Conservation (phyloP, 2,113 vertebrate genomes). For the Puntigrus tetrazona region DNA sequence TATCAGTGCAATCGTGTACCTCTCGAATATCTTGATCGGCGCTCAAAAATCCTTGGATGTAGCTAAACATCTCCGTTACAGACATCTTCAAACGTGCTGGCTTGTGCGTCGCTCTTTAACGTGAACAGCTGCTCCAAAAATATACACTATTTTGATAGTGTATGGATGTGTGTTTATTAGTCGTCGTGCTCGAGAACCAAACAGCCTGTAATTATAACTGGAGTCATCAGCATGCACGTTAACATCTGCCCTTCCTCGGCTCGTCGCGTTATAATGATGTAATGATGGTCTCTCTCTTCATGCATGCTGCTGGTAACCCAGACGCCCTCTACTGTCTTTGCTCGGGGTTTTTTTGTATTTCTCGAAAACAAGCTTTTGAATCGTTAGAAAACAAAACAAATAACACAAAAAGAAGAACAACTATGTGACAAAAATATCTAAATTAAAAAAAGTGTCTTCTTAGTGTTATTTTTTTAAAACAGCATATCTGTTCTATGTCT, state of each 20-base stretch:
- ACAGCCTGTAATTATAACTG: not conserved
- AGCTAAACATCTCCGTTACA: constrained; percentile 90
- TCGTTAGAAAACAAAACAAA: too few species aligned
- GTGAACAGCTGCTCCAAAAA: not conserved
- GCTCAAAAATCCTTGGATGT: constrained; percentile 86
- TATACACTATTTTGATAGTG: not conserved
- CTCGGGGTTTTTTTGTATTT: not conserved
- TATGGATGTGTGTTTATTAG: not conserved
- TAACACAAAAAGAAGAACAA: too few species aligned
- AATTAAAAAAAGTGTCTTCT: too few species aligned
- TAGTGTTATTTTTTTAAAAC: too few species aligned
- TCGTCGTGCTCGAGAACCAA: not conserved
- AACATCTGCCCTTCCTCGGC: constrained; percentile 1
- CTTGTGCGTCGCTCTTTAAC: not conserved
- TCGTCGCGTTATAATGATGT: constrained; percentile 57
- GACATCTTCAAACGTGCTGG: constrained; percentile 76
- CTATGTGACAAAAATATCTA: too few species aligned
- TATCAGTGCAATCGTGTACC: constrained; percentile 68
- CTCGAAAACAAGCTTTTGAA: not conserved
- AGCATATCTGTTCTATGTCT: too few species aligned
- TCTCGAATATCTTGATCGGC: constrained; percentile 94
- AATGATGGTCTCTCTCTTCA: not conserved
- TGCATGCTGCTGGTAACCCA: not conserved
- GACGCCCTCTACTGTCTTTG: not conserved
- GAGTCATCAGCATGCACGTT: constrained; percentile 59